Percentiles rank a stretch among this genome's conserved stretches.
These are phyloP conservation scores for Lasioglossum oenotherae DNA, from an alignment of 2,888 invertebrate species.

Conservation along the genomic window DNA sequence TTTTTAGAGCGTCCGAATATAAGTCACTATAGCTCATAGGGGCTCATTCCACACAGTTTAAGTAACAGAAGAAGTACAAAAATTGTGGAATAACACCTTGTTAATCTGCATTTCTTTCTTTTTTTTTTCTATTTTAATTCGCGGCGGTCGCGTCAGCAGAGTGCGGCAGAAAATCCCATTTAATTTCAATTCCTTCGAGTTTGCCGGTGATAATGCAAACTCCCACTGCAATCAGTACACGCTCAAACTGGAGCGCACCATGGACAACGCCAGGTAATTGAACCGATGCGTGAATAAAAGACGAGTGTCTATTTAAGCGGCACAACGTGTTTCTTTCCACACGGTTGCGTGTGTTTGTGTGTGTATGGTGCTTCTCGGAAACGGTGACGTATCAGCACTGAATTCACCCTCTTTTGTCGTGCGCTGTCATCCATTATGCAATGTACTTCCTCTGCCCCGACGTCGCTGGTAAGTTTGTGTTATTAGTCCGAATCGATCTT, in stretches of 20 bases:
- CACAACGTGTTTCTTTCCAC: neutral
- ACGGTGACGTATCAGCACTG: constrained; percentile 24
- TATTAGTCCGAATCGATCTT: constrained; percentile 50
- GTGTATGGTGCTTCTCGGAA: constrained; percentile 29
- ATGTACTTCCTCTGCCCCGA: constrained; percentile 30
- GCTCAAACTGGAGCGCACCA: neutral
- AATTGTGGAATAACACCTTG: neutral
- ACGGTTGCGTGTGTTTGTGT: neutral
- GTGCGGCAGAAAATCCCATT: neutral
- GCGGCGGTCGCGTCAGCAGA: neutral
- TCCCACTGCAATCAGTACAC: neutral
- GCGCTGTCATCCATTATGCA: constrained; percentile 56
- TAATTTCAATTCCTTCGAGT: neutral
- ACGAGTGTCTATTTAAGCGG: neutral
- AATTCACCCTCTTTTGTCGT: constrained; percentile 47
- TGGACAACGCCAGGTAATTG: constrained; percentile 5
- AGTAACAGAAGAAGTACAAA: neutral
- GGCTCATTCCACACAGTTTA: neutral
- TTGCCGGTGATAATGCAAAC: neutral
- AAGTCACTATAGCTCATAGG: too few relatives aligned
- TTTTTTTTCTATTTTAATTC: neutral
- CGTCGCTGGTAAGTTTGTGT: constrained; percentile 37
- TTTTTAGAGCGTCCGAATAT: too few relatives aligned
- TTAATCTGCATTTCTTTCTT: neutral
- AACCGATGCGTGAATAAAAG: constrained; percentile 20